phyloP scores from a whole-genome alignment of 2,113 vertebrate genomes.

The Catagonus wagneri region DNA sequence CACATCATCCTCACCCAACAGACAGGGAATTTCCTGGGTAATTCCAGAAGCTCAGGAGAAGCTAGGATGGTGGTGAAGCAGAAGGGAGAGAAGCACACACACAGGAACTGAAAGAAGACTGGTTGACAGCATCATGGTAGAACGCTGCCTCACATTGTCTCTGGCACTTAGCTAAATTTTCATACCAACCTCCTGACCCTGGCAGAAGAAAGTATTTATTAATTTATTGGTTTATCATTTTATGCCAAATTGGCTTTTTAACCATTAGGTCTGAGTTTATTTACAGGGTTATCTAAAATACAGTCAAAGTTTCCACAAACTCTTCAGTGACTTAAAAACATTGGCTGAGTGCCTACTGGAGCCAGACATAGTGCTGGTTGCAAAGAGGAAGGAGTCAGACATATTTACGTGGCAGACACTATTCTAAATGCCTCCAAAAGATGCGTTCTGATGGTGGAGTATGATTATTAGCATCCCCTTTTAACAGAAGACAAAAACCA shows the following conservation, averaged over 20 bases:
- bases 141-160: not conserved
- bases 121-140: not conserved
- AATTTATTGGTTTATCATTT: not conserved
- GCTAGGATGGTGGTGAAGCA: not conserved
- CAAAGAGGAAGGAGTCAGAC: not conserved
- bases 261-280: slow-evolving; percentile 18
- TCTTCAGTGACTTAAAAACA: not conserved
- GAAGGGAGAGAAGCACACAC: not conserved
- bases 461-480: not conserved
- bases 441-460: not conserved
- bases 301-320: not conserved
- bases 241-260: not conserved
- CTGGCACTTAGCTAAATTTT: not conserved
- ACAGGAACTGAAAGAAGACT: not conserved
- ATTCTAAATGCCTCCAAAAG: not conserved
- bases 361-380: not conserved
- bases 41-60: not conserved
- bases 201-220: not conserved
- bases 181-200: not conserved
- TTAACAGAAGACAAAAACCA: not conserved
- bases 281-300: not conserved
- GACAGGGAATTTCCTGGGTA: not conserved
- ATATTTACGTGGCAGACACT: not conserved
- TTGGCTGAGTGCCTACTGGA: not conserved
- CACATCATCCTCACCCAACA: not conserved